Evolutionary conservation across 2,888 invertebrate genomes (phyloP).

Genomic region (Alviniconcha strummeri): DNA sequence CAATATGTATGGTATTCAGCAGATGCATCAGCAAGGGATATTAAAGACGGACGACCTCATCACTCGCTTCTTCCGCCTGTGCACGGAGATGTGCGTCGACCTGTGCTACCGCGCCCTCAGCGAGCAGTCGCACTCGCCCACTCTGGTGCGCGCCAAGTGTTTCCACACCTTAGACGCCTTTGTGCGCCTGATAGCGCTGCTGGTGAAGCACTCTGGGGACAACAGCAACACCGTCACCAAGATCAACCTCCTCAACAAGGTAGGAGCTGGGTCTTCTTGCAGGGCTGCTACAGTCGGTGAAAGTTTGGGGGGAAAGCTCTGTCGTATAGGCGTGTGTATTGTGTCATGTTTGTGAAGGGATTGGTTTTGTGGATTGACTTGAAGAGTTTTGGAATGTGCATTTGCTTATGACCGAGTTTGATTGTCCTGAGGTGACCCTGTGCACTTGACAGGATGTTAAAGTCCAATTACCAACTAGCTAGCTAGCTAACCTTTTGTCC

Average conservation of each 20-base stretch:
- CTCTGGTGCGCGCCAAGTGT: constrained; percentile 89
- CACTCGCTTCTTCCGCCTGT: constrained; percentile 95
- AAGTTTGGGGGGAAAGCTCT: background rate
- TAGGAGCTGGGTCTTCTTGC: constrained; percentile 62
- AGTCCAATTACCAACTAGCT: too few species aligned
- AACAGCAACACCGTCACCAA: constrained; percentile 92
- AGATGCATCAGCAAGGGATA: constrained; percentile 97
- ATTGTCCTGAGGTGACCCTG: too few species aligned
- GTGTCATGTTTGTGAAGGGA: too few species aligned
- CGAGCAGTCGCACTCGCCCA: constrained; percentile 79
- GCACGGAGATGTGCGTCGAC: constrained; percentile 97
- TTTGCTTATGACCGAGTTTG: too few species aligned
- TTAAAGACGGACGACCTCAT: constrained; percentile 98
- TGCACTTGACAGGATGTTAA: too few species aligned
- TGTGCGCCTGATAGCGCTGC: constrained; percentile 91
- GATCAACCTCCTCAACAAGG: constrained; percentile 96
- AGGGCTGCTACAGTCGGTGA: background rate
- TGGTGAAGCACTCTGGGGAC: constrained; percentile 84
- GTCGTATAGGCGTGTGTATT: background rate
- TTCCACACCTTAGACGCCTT: constrained; percentile 97
- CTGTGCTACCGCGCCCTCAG: constrained; percentile 89
- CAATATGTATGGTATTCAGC: constrained; percentile 34
- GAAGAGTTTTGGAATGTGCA: too few species aligned
- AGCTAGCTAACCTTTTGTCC: too few species aligned
- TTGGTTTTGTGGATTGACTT: too few species aligned